Conservation (phyloP, 2,888 invertebrate genomes). For the Lymantria dispar region DNA sequence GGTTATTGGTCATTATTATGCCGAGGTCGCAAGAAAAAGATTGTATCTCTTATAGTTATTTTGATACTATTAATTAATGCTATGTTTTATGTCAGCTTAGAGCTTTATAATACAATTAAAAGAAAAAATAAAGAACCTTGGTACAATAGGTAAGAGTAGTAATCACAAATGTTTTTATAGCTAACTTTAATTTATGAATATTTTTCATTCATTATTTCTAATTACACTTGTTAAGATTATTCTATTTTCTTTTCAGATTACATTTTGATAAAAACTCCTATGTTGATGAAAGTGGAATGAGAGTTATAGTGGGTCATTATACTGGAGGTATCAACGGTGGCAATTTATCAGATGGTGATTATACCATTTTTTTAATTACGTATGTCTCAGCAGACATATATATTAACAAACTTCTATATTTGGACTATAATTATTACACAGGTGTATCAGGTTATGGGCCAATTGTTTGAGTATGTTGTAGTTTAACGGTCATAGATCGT, state of each 20-base stretch:
- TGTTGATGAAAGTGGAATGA: conserved; percentile 88
- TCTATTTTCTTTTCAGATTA: conserved; percentile 58
- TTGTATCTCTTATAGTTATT: conserved; percentile 52
- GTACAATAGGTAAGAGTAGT: conserved; percentile 56
- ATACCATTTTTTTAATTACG: not conserved
- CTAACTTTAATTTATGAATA: no score
- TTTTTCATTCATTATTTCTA: no score
- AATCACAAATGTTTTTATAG: no score
- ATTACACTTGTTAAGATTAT: not conserved
- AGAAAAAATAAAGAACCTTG: conserved; percentile 55
- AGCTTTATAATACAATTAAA: conserved; percentile 61
- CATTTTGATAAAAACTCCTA: conserved; percentile 86
- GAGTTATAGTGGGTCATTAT: conserved; percentile 94
- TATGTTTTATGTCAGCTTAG: conserved; percentile 67
- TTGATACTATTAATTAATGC: conserved; percentile 65
- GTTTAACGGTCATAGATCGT: no score
- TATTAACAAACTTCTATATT: not conserved
- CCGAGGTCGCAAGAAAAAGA: conserved; percentile 70
- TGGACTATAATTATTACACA: not conserved
- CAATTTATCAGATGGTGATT: conserved; percentile 90
- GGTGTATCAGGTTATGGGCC: no score
- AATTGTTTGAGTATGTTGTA: no score
- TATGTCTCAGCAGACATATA: not conserved
- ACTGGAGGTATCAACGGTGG: conserved; percentile 91
- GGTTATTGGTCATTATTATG: conserved; percentile 62